phyloP scores from a whole-genome alignment of 2,888 invertebrate species.

The Spicauda simplicius region DNA sequence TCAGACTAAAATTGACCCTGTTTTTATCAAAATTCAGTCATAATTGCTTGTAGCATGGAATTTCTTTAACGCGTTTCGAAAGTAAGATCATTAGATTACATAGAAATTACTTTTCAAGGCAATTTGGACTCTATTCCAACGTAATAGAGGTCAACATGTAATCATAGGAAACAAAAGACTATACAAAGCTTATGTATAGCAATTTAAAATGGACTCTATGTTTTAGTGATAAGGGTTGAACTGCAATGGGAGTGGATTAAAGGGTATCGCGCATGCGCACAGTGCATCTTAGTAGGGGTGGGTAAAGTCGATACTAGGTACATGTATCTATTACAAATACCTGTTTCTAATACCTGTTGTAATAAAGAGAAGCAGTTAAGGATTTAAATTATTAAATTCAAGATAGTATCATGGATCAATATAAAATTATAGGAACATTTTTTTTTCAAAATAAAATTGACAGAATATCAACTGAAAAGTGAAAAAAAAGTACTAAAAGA shows the following conservation, averaged over 20 bases:
- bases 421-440: too few relatives aligned
- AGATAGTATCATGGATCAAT: too few relatives aligned
- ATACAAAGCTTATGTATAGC: too few relatives aligned
- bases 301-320: too few relatives aligned
- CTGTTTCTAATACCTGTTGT: too few relatives aligned
- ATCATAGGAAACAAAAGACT: background rate
- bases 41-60: background rate
- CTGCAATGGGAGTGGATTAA: background rate
- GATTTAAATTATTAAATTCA: too few relatives aligned
- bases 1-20: background rate
- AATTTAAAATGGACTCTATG: background rate
- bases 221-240: background rate
- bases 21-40: background rate
- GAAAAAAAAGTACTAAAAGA: too few relatives aligned
- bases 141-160: slow-evolving; percentile 6
- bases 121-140: background rate
- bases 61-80: background rate
- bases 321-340: too few relatives aligned
- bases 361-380: too few relatives aligned
- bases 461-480: too few relatives aligned
- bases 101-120: background rate
- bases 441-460: too few relatives aligned
- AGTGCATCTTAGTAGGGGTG: background rate
- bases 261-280: slow-evolving; percentile 18
- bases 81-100: background rate